Evolutionary conservation across 1,140 invertebrate genomes (phyloP).

Genomic region (Drosophila suzukii): DNA sequence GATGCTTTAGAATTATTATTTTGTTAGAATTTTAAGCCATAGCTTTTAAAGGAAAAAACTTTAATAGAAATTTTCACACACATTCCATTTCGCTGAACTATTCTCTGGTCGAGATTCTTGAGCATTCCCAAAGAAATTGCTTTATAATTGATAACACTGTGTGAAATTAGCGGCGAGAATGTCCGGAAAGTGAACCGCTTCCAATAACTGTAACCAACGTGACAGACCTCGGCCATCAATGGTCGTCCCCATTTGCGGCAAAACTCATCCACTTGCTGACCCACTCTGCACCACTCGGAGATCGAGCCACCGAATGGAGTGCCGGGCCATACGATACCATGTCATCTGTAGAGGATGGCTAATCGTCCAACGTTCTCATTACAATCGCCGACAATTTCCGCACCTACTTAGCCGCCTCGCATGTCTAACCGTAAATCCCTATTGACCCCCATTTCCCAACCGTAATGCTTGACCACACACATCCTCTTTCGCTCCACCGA

Average conservation of each 20-base stretch:
- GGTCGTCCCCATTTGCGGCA: constrained; percentile 29
- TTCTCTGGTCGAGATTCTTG: constrained; percentile 7
- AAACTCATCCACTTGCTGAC: constrained; percentile 31
- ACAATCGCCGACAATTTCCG: constrained; percentile 33
- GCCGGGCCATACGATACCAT: background rate
- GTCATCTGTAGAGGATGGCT: constrained; percentile 27
- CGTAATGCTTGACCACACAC: constrained; percentile 32
- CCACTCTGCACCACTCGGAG: constrained; percentile 18
- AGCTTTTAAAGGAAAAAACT: background rate
- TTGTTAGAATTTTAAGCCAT: background rate
- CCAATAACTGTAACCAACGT: constrained; percentile 48
- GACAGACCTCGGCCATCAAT: constrained; percentile 17
- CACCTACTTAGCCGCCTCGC: constrained; percentile 41
- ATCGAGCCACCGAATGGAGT: background rate
- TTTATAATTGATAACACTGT: constrained; percentile 37
- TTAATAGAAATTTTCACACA: background rate
- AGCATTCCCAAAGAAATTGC: constrained; percentile 38
- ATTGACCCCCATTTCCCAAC: constrained; percentile 48
- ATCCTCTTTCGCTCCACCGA: background rate
- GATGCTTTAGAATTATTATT: background rate
- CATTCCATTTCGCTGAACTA: constrained; percentile 1
- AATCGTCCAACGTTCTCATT: constrained; percentile 47
- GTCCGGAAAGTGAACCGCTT: constrained; percentile 37
- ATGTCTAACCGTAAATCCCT: constrained; percentile 49
- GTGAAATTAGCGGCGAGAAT: constrained; percentile 18